A percentile compares a stretch with the other conserved stretches of the same genome.
These are phyloP conservation scores for Microplitis deprimator DNA, from an alignment of 2,888 invertebrate genomes.

Conservation along the genomic window DNA sequence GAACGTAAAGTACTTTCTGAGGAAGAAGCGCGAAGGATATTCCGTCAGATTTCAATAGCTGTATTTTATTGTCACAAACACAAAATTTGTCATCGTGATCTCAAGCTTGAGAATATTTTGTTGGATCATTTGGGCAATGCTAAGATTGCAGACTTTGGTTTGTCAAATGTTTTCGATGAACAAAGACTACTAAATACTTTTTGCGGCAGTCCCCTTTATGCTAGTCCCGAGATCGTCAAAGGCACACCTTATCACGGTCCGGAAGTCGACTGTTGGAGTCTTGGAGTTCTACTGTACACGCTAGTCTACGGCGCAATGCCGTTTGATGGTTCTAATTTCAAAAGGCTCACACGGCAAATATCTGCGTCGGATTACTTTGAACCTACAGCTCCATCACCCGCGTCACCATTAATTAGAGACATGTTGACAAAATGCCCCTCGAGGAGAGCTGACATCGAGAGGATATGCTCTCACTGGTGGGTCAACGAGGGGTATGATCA, in stretches of 20 bases:
- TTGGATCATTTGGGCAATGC: constrained; percentile 94
- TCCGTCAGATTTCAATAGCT: constrained; percentile 96
- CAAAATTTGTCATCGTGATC: constrained; percentile 96
- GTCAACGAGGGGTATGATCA: constrained; percentile 89
- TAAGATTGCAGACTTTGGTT: constrained; percentile 99
- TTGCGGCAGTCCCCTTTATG: constrained; percentile 96
- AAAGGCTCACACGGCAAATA: constrained; percentile 95
- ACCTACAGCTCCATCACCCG: constrained; percentile 93
- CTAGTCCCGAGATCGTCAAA: constrained; percentile 97
- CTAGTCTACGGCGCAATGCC: constrained; percentile 99
- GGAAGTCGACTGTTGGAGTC: constrained; percentile 95
- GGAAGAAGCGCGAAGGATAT: constrained; percentile 93
- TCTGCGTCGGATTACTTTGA: constrained; percentile 98
- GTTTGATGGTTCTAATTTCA: constrained; percentile 98
- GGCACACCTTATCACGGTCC: constrained; percentile 97
- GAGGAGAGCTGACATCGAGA: constrained; percentile 91
- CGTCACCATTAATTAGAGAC: constrained; percentile 93
- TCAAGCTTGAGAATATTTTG: constrained; percentile 95
- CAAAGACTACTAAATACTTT: constrained; percentile 90
- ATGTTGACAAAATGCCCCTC: constrained; percentile 95
- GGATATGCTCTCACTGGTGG: constrained; percentile 98
- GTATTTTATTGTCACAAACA: constrained; percentile 99
- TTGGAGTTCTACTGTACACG: constrained; percentile 97
- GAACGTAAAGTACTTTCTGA: constrained; percentile 92
- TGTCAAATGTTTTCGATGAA: constrained; percentile 96